Percentiles rank a stretch among this genome's conserved stretches.
These are phyloP conservation scores for Ctena decussata DNA, from an alignment of 2,888 invertebrate species.

Conservation along the genomic window DNA sequence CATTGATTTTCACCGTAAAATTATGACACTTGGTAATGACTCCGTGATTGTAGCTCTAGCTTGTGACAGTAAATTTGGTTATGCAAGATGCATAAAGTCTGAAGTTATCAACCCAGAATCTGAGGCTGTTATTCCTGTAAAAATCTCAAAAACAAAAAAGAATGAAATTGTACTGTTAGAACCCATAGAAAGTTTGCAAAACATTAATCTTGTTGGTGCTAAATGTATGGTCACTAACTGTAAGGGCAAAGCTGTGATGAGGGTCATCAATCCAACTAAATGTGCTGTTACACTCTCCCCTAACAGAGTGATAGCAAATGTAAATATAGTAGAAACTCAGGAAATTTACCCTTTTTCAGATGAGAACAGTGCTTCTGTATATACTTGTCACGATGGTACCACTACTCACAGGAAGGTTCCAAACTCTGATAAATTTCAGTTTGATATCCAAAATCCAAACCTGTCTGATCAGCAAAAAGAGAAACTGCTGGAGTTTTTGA, in stretches of 20 bases:
- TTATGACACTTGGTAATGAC: conserved; percentile 20
- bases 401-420: not conserved
- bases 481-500: conserved; percentile 13
- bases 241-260: conserved; percentile 19
- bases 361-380: not conserved
- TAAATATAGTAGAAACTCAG: not conserved
- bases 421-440: not conserved
- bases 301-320: not conserved
- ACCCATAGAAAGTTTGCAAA: not conserved
- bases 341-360: not conserved
- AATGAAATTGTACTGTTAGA: too few relatives aligned
- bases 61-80: conserved; percentile 29
- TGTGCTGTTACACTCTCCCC: not conserved
- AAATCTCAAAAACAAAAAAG: too few relatives aligned
- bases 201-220: conserved; percentile 15
- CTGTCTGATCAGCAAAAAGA: conserved; percentile 29
- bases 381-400: not conserved
- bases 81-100: conserved; percentile 10
- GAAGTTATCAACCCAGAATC: too few relatives aligned
- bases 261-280: conserved; percentile 22
- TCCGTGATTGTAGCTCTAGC: not conserved
- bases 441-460: conserved; percentile 25
- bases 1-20: conserved; percentile 30
- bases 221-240: conserved; percentile 3
- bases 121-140: too few relatives aligned